phyloP scores from a whole-genome alignment of 2,888 invertebrate species.

The Drosophila melanocephala region DNA sequence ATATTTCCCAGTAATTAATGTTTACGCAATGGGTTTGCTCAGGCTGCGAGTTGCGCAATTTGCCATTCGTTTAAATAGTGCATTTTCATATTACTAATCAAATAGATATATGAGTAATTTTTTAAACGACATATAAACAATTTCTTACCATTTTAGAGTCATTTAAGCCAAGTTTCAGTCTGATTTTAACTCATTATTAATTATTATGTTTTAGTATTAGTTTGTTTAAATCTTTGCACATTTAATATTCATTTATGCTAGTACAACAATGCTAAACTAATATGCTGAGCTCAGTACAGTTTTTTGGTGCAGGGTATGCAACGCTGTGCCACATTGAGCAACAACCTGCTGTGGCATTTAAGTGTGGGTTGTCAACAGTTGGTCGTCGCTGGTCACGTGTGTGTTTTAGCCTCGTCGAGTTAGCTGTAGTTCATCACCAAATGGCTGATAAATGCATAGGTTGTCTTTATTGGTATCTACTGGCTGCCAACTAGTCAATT shows the following conservation, averaged over 20 bases:
- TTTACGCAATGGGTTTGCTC: neutral
- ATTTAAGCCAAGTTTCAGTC: neutral
- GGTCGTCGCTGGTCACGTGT: slow-evolving; percentile 33
- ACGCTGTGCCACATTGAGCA: neutral
- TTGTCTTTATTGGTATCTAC: slow-evolving; percentile 15
- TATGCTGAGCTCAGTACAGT: neutral
- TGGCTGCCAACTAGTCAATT: slow-evolving; percentile 10
- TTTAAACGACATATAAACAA: neutral
- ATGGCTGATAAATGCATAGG: slow-evolving; percentile 33
- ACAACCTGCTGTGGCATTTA: slow-evolving; percentile 10
- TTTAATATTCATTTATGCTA: neutral
- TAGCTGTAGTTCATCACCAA: neutral
- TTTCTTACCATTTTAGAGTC: neutral
- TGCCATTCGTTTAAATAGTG: neutral
- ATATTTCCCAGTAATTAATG: neutral
- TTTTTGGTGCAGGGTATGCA: slow-evolving; percentile 20
- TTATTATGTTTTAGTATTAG: too few species aligned
- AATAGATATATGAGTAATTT: neutral
- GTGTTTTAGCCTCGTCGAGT: slow-evolving; percentile 20
- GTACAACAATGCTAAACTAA: neutral
- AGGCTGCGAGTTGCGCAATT: neutral
- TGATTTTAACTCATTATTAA: neutral
- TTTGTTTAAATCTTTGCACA: neutral
- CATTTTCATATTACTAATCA: neutral
- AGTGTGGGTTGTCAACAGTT: slow-evolving; percentile 14